Evolutionary conservation across 2,797 vertebrate genomes (phyloP), one percentile per base, ranked within the genome.

Genomic region (Bradypus variegatus): DNA sequence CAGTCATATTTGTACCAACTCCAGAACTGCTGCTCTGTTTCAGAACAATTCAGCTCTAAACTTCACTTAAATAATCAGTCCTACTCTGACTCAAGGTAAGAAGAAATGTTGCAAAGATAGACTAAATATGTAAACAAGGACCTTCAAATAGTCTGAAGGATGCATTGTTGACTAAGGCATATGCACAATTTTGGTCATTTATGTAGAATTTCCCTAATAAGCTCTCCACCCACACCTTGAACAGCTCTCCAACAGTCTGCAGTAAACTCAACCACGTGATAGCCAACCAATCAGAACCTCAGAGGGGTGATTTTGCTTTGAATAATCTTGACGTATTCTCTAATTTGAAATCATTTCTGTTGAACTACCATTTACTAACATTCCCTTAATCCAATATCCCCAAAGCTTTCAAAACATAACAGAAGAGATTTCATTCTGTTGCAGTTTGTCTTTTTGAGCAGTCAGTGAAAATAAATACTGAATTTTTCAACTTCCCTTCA

Each of bases 401-500:
- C 60, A 78, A 55, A 77, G 5, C 29, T 19, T 89, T 89, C 80
- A 16, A 79, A 89, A 75, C 29, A 41, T 5, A 78, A 50, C 21
- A 76, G 36, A 48, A 83, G 84, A 67, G 14, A 8, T 36, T 62
- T 75, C 8, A 53, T 76, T 75, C 11, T 64, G 5, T 85, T 84
- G 10, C 5, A 53, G 25, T 53, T 55, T 73, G 27, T 27, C 64
- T 65, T 88, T 36, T n/a, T 38, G 78, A 77, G 55, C 31, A 64
- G n/a, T 4, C 86, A 3, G 7, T 92, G 11, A 90, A 38, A 3
- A 33, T 38, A 93, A 89, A 27, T 90, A 38, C 58, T 78, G 36
- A 88, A 88, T 94, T 86, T 3, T 38, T 88, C 65, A 91, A 48
- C 45, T 75, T 85, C 33, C 9, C 83, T 94, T 92, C 38, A 88